Conservation (phyloP, 2,113 vertebrate species). For the Eonycteris spelaea region DNA sequence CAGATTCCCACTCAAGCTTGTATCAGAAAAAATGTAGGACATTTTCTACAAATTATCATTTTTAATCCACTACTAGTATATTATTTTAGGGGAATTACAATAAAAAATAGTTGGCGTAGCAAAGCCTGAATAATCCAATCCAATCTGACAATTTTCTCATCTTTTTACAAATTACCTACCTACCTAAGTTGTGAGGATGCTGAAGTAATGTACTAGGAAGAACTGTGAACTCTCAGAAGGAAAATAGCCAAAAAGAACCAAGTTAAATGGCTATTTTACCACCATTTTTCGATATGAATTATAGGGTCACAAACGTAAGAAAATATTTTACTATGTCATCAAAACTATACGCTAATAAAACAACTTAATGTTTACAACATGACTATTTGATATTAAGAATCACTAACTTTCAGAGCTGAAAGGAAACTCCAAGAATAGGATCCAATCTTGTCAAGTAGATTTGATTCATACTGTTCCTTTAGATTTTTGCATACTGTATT, state of each 20-base stretch:
- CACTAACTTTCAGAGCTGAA: slow-evolving; percentile 11
- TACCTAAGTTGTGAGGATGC: slow-evolving; percentile 31
- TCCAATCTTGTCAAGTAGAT: not conserved
- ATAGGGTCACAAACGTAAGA: not conserved
- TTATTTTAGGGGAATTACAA: not conserved
- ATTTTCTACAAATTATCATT: not conserved
- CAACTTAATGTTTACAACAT: not conserved
- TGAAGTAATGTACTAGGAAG: not conserved
- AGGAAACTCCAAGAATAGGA: not conserved
- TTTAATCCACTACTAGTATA: not conserved
- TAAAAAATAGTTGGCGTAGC: not conserved
- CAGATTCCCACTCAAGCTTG: not conserved
- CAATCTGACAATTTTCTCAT: not conserved
- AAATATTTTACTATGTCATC: not conserved
- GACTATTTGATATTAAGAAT: not conserved
- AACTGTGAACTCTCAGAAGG: slow-evolving; percentile 22
- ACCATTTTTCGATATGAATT: slow-evolving; percentile 7
- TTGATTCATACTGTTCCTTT: not conserved
- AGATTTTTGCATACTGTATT: not conserved
- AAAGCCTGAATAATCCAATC: not conserved
- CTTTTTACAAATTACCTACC: slow-evolving; percentile 47
- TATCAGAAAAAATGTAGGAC: not conserved
- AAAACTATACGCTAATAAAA: not conserved
- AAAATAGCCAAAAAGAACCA: slow-evolving; percentile 33
- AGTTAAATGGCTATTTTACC: not conserved